These are phyloP conservation scores for Caenorhabditis drosophilae DNA, from an alignment of 2,888 invertebrate species.

Conservation along the genomic window DNA sequence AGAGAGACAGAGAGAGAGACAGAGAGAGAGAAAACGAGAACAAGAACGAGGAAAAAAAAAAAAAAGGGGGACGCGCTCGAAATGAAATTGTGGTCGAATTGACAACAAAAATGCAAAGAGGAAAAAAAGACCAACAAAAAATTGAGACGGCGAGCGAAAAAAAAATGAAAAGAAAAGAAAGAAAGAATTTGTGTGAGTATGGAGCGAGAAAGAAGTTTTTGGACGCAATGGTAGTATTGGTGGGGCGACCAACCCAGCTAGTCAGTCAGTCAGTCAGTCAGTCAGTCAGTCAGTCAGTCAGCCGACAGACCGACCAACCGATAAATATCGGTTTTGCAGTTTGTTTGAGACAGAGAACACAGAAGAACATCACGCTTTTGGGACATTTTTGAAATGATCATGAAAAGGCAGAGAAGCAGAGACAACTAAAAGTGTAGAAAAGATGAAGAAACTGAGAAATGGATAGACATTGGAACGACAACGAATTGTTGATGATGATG, in stretches of 20 bases:
- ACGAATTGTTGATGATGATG: neutral
- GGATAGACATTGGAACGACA: neutral
- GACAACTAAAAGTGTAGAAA: neutral
- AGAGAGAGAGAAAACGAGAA: neutral
- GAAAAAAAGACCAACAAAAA: constrained; percentile 1
- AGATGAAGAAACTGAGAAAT: neutral
- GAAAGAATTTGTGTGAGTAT: neutral
- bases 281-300: no score
- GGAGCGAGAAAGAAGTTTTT: neutral
- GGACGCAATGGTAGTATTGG: no score
- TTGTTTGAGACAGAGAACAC: neutral
- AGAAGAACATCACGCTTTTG: no score
- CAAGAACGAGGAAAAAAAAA: constrained; percentile 9
- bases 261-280: neutral
- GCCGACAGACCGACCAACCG: neutral
- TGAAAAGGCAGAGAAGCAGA: neutral
- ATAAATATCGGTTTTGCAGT: neutral
- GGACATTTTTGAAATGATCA: no score
- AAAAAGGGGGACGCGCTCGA: no score
- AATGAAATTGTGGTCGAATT: no score
- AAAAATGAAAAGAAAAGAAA: neutral
- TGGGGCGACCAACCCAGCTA: neutral
- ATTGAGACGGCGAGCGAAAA: neutral
- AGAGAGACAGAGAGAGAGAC: constrained; percentile 7
- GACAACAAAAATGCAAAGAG: no score